Conservation (phyloP, 2,797 vertebrate species). For the Erethizon dorsatum region DNA sequence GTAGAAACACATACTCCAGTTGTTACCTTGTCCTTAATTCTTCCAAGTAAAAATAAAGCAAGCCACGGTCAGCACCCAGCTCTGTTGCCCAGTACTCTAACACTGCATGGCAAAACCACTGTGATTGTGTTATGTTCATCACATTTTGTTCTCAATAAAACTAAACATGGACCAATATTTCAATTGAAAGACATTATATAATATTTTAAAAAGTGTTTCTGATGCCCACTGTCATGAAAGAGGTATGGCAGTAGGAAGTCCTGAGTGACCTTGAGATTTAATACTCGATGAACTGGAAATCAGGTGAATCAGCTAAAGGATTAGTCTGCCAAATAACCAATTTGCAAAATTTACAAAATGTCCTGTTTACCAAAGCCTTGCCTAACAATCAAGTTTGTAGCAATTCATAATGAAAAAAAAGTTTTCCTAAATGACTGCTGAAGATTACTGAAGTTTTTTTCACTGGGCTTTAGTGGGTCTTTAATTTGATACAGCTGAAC, state of each 20-base stretch:
- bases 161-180: conserved; percentile 37
- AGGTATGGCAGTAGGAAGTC: neutral
- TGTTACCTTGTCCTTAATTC: conserved; percentile 7
- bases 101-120: neutral
- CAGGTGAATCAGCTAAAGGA: conserved; percentile 52
- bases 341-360: conserved; percentile 64
- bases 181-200: conserved; percentile 33
- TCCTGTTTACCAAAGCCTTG: conserved; percentile 62
- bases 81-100: neutral
- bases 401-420: conserved; percentile 39
- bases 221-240: conserved; percentile 36
- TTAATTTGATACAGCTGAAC: conserved; percentile 39
- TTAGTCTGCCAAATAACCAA: conserved; percentile 58
- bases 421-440: neutral
- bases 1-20: conserved; percentile 6
- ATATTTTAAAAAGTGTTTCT: conserved; percentile 6
- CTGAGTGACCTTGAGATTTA: conserved; percentile 55
- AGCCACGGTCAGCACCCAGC: neutral
- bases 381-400: conserved; percentile 80
- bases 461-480: neutral
- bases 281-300: conserved; percentile 29
- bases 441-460: neutral
- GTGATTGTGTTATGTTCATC: neutral
- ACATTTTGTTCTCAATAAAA: conserved; percentile 66
- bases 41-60: conserved; percentile 15